phyloP scores from a whole-genome alignment of 2,797 vertebrate genomes.

The Denticeps clupeoides region DNA sequence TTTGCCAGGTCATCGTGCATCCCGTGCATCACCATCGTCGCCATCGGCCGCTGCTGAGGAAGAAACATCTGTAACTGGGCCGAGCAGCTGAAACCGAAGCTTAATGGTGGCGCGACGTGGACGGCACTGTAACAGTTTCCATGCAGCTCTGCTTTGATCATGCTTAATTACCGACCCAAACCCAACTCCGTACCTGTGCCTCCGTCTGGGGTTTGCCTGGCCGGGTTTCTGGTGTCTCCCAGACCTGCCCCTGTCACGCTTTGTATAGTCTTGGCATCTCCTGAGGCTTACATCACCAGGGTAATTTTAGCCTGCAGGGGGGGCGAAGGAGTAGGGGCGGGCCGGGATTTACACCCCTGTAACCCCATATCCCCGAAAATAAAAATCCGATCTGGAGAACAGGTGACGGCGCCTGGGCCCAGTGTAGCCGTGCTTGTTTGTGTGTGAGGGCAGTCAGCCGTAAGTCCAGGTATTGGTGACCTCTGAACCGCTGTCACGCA shows the following conservation, averaged over 20 bases:
- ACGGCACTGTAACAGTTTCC: too few species aligned
- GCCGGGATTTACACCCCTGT: slow-evolving; percentile 47
- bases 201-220: slow-evolving; percentile 20
- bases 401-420: too few species aligned
- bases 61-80: not conserved
- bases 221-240: slow-evolving; percentile 32
- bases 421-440: not conserved
- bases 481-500: too few species aligned
- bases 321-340: slow-evolving; percentile 33
- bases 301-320: slow-evolving; percentile 53
- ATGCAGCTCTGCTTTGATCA: too few species aligned
- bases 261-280: slow-evolving; percentile 43
- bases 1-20: slow-evolving; percentile 32
- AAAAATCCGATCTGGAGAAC: slow-evolving; percentile 47
- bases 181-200: slow-evolving; percentile 15
- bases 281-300: slow-evolving; percentile 52
- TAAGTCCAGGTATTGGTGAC: too few species aligned
- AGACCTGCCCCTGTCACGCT: slow-evolving; percentile 18
- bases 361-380: slow-evolving; percentile 41
- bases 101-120: too few species aligned
- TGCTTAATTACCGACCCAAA: too few species aligned
- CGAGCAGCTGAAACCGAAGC: too few species aligned
- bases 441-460: slow-evolving; percentile 3
- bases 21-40: slow-evolving; percentile 45
- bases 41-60: not conserved